phyloP scores from a whole-genome alignment of 2,113 vertebrate genomes.

The Crotalus horridus region DNA sequence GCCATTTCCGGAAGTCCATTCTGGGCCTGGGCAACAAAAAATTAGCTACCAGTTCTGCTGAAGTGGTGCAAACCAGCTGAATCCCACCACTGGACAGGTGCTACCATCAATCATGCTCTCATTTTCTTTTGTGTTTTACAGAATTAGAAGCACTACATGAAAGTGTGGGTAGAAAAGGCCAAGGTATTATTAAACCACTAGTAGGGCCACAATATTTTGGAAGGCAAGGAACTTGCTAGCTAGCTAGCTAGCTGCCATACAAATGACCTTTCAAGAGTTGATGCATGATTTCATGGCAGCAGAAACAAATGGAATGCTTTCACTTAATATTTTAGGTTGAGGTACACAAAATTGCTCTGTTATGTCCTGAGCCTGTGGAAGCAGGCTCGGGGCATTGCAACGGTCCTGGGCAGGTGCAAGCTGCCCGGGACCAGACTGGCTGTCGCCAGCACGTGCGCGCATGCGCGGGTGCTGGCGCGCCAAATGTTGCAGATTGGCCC shows the following conservation, averaged over 20 bases:
- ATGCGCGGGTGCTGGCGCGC: too few species aligned
- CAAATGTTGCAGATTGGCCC: too few species aligned
- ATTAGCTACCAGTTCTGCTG: too few species aligned
- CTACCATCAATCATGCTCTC: not conserved
- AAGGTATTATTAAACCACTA: not conserved
- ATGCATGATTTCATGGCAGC: not conserved
- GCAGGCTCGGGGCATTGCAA: too few species aligned
- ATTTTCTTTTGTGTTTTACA: not conserved
- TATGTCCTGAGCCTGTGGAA: too few species aligned
- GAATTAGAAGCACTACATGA: not conserved
- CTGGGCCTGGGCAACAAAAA: too few species aligned
- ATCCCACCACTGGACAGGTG: not conserved
- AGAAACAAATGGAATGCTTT: not conserved
- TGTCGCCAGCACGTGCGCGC: too few species aligned
- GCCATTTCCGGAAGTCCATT: too few species aligned
- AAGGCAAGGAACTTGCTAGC: not conserved
- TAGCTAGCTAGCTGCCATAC: not conserved
- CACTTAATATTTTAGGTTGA: not conserved
- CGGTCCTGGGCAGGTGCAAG: too few species aligned
- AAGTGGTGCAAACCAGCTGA: too few species aligned
- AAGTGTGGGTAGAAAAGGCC: not conserved
- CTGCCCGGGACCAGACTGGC: too few species aligned
- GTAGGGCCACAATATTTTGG: rapidly evolving
- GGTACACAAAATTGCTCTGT: not conserved
- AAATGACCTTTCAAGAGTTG: not conserved